Evolutionary conservation across 2,113 vertebrate species (phyloP).

Genomic region (Zootoca vivipara): DNA sequence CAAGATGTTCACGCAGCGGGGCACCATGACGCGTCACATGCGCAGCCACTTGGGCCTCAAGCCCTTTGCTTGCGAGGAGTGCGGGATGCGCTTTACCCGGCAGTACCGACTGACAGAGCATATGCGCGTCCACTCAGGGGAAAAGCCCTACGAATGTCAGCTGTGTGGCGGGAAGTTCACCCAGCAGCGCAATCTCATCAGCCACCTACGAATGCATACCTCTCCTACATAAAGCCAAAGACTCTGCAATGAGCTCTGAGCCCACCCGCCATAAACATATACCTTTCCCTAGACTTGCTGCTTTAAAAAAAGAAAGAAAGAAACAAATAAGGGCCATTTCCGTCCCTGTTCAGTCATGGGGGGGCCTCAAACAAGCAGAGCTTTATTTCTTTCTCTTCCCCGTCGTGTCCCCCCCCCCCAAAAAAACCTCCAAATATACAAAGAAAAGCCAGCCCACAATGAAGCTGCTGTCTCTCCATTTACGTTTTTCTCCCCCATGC

Average conservation of each 20-base stretch:
- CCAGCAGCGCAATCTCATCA: conserved; percentile 99
- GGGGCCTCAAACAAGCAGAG: conserved; percentile 72
- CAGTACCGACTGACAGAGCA: conserved; percentile 99
- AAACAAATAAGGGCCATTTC: conserved; percentile 54
- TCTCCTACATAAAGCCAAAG: conserved; percentile 97
- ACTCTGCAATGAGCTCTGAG: conserved; percentile 79
- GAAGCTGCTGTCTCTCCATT: conserved; percentile 54
- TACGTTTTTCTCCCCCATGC: conserved; percentile 25
- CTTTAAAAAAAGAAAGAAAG: conserved; percentile 54
- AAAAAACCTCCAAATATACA: conserved; percentile 30
- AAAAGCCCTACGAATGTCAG: conserved; percentile 99
- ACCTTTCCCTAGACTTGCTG: conserved; percentile 76
- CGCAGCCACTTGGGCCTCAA: conserved; percentile 98
- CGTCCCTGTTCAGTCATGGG: conserved; percentile 71
- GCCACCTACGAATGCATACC: conserved; percentile 99
- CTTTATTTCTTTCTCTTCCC: conserved; percentile 68
- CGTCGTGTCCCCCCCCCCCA: background rate
- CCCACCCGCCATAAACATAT: conserved; percentile 70
- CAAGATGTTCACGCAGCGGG: conserved; percentile 99
- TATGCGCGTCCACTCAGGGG: conserved; percentile 99
- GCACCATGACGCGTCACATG: conserved; percentile 99
- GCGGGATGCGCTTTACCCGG: conserved; percentile 98
- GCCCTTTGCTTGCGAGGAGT: conserved; percentile 97
- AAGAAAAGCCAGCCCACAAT: conserved; percentile 56
- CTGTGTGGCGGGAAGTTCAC: conserved; percentile 98